Evolutionary conservation across 1,140 invertebrate genomes (phyloP).

Genomic region (Zaprionus vittiger): DNA sequence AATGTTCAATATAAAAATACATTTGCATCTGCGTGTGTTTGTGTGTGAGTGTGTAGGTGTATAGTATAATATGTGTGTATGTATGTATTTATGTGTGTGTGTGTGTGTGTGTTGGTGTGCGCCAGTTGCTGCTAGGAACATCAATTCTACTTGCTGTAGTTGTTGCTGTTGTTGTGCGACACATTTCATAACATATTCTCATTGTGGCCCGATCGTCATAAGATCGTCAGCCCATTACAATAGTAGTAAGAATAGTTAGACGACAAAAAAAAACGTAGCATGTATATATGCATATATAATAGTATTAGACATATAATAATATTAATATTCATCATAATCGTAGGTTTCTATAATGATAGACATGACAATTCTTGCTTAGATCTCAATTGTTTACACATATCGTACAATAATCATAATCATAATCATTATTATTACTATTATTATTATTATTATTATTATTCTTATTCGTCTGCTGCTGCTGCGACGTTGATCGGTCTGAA

Average conservation of each 20-base stretch:
- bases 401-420: conserved; percentile 7
- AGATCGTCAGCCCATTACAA: conserved; percentile 33
- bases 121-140: conserved; percentile 67
- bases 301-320: conserved; percentile 38
- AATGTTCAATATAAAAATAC: conserved; percentile 49
- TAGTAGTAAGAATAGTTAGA: conserved; percentile 44
- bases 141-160: conserved; percentile 52
- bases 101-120: conserved; percentile 35
- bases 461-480: conserved; percentile 11
- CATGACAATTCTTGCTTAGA: conserved; percentile 42
- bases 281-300: conserved; percentile 32
- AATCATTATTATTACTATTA: not conserved
- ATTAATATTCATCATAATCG: conserved; percentile 27
- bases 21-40: conserved; percentile 34
- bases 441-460: not conserved
- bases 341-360: conserved; percentile 22
- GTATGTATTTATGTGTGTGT: conserved; percentile 26
- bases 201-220: not conserved
- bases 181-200: conserved; percentile 17
- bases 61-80: conserved; percentile 27
- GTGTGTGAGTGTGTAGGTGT: conserved; percentile 29
- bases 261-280: conserved; percentile 32
- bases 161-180: conserved; percentile 25
- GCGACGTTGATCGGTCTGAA: conserved; percentile 57
- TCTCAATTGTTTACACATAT: conserved; percentile 37